Conservation (phyloP, 2,113 vertebrate genomes). For the Pterocles burchelli region DNA sequence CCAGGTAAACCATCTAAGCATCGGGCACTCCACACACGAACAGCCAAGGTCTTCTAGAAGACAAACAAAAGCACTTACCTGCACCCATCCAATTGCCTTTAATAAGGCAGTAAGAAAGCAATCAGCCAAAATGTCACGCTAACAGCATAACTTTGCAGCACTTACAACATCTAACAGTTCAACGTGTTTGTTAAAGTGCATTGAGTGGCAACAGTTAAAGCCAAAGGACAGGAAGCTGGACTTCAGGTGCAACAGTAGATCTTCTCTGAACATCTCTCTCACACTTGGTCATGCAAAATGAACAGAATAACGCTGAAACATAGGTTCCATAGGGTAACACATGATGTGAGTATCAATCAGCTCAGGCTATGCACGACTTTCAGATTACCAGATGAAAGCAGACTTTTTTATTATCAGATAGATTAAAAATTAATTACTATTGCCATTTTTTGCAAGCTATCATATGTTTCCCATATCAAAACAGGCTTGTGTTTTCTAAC, state of each 20-base stretch:
- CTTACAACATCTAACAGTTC: neutral
- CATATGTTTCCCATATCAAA: neutral
- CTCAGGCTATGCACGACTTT: neutral
- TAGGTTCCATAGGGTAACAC: neutral
- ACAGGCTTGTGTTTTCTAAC: neutral
- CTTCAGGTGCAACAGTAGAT: neutral
- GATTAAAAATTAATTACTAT: neutral
- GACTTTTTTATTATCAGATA: neutral
- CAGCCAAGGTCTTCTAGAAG: neutral
- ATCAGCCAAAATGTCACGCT: neutral
- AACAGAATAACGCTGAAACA: neutral
- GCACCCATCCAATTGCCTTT: neutral
- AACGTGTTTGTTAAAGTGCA: neutral
- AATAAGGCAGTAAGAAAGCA: neutral
- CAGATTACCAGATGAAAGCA: neutral
- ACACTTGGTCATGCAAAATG: neutral
- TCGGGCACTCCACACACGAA: neutral
- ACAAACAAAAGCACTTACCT: neutral
- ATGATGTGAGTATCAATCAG: neutral
- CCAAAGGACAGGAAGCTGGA: neutral
- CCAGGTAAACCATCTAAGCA: neutral
- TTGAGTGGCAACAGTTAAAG: neutral
- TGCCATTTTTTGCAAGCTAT: neutral
- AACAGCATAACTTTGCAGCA: neutral
- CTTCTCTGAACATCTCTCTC: neutral